phyloP scores from a whole-genome alignment of 2,888 invertebrate species.

The Fragum whitleyi region DNA sequence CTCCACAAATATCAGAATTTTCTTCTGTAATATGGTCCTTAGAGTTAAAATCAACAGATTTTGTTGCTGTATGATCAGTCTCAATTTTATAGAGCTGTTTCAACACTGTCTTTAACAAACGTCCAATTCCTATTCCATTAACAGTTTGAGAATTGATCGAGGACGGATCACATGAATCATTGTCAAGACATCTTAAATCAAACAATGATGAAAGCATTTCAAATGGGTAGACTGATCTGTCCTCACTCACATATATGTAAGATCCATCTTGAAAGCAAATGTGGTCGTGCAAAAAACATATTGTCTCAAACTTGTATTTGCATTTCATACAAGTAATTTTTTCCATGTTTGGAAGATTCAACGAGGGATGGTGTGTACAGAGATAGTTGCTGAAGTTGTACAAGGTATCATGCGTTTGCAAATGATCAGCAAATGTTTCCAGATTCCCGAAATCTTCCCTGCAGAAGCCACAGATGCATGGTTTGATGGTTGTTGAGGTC shows the following conservation, averaged over 20 bases:
- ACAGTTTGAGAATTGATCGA: neutral
- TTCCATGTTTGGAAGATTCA: neutral
- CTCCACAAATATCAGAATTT: too few species aligned
- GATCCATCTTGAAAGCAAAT: slow-evolving; percentile 24
- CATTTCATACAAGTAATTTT: slow-evolving; percentile 31
- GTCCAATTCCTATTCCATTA: too few species aligned
- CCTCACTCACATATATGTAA: slow-evolving; percentile 36
- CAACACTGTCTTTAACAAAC: neutral
- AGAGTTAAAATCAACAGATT: neutral
- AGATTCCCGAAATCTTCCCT: slow-evolving; percentile 22
- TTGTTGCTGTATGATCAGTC: neutral
- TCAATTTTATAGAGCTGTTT: neutral
- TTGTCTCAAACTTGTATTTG: slow-evolving; percentile 23
- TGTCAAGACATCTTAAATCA: neutral
- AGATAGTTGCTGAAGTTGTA: slow-evolving; percentile 1
- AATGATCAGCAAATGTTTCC: slow-evolving; percentile 23
- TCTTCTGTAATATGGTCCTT: neutral
- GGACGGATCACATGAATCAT: neutral
- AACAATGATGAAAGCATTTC: neutral
- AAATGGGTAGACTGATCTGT: slow-evolving; percentile 31
- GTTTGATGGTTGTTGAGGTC: neutral
- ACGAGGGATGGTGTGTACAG: neutral
- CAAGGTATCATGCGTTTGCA: slow-evolving; percentile 25
- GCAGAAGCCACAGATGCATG: slow-evolving; percentile 49
- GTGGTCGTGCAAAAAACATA: slow-evolving; percentile 45